Conservation (phyloP, 1,140 invertebrate species). For the Listronotus oregonensis region DNA sequence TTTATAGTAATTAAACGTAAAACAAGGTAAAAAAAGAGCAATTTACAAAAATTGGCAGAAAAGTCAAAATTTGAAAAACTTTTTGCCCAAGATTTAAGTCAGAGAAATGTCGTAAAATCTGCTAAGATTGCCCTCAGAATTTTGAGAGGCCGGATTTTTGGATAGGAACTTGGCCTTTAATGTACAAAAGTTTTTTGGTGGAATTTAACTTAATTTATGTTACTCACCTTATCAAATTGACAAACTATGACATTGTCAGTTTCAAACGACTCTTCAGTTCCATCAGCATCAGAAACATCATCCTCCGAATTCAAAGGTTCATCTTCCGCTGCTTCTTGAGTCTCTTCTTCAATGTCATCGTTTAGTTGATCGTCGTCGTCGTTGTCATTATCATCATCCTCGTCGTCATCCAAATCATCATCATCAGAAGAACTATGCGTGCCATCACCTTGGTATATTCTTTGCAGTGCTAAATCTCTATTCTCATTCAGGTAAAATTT, state of each 20-base stretch:
- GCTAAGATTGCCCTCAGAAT: too few relatives aligned
- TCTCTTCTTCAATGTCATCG: conserved; percentile 73
- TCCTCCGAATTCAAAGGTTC: conserved; percentile 89
- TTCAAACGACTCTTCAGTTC: conserved; percentile 88
- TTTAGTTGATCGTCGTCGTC: conserved; percentile 73
- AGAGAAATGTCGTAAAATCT: too few relatives aligned
- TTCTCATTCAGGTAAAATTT: not conserved
- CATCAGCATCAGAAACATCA: conserved; percentile 95
- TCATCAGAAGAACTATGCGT: conserved; percentile 76
- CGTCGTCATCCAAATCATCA: conserved; percentile 71
- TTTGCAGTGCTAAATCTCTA: not conserved
- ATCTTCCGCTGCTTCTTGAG: conserved; percentile 80
- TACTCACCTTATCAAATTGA: conserved; percentile 87
- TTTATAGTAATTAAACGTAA: too few relatives aligned
- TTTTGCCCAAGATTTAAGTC: too few relatives aligned
- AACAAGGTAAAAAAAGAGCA: too few relatives aligned
- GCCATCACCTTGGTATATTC: conserved; percentile 61
- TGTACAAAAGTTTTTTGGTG: too few relatives aligned
- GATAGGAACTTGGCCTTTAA: too few relatives aligned
- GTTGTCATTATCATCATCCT: conserved; percentile 67
- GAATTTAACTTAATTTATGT: too few relatives aligned
- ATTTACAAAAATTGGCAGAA: too few relatives aligned
- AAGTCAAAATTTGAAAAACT: too few relatives aligned
- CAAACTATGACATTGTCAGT: conserved; percentile 99
- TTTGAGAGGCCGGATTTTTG: too few relatives aligned